Base-by-base conservation (phyloP, 92 coral and sea anemone genomes). In the Porites rus region DNA sequence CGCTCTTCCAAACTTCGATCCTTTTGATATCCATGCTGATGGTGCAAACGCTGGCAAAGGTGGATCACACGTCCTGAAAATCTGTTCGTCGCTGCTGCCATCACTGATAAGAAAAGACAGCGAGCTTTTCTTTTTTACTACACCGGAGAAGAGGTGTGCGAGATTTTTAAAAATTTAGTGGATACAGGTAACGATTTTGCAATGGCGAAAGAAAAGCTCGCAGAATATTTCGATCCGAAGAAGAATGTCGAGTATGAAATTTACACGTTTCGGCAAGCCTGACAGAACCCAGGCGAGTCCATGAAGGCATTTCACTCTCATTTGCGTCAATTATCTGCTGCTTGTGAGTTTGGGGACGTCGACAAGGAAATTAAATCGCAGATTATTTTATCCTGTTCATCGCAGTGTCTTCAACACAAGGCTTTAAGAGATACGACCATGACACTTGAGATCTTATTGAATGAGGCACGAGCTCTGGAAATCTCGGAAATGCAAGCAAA, bases 21-120 rank as follows among this genome's bases (percentile, higher is more conserved):
- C 90, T 54, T 87, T 87, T 74, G 86, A 79, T 69, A 66, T 87
- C 31, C 90, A 87, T 54, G 60, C 60, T 54, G 60, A 54, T 10
- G 60, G 60, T 54, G 60, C 60, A 85, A 86, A 79, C 8, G 86
- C 21, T 86, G 86, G 87, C 60, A 54, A 52, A 88, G 80, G 65
- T 81, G 88, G 91, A 88, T 82, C 20, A 88, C 75, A 82, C 84
- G 91, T 16, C 75, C 81, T 73, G 83, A 81, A 63, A 88, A 88
- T 88, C 84, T 82, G 69, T 88, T 82, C 61, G 77, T 88, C 11
- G 88, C 91, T 70, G 88, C 91, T 62, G 78, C 53, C 60, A 82
- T 88, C 2, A 58, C 50, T 16, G 91, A 88, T 46, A 75, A 75
- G 82, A 88, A 75, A 54, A 8, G 60, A 8, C 60, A 54, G 60